Percentiles rank a stretch among this genome's conserved stretches.
These are phyloP conservation scores for Auanema sp. DNA, from an alignment of 2,888 invertebrate species.

Conservation along the genomic window DNA sequence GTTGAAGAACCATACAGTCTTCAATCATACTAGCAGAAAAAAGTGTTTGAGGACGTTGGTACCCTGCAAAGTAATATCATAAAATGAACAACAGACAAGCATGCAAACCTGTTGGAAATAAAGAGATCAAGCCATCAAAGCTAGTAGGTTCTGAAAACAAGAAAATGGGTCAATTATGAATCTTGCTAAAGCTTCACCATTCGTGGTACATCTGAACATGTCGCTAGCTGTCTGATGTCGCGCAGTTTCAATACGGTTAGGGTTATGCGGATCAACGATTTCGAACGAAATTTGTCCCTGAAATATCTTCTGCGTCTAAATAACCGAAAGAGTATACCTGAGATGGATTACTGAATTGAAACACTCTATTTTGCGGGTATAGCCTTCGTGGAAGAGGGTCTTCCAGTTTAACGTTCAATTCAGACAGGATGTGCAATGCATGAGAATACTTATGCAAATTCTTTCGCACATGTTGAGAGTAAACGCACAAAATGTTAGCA, in stretches of 20 bases:
- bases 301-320: too few species aligned
- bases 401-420: conserved; percentile 16
- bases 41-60: too few species aligned
- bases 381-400: conserved; percentile 15
- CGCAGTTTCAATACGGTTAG: too few species aligned
- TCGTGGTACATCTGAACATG: too few species aligned
- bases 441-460: conserved; percentile 14
- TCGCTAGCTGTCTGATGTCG: too few species aligned
- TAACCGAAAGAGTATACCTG: background rate
- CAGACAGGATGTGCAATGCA: conserved; percentile 9
- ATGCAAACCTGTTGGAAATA: conserved; percentile 4
- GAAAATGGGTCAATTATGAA: too few species aligned
- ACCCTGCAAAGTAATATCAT: too few species aligned
- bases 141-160: conserved; percentile 1
- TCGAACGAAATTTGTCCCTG: background rate
- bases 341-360: background rate
- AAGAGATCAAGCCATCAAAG: background rate
- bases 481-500: conserved; percentile 11
- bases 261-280: background rate
- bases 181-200: too few species aligned
- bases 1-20: too few species aligned
- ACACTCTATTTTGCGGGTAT: conserved; percentile 13
- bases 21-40: too few species aligned
- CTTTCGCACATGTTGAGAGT: conserved; percentile 17
- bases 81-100: too few species aligned